A percentile compares a stretch with the other conserved stretches of the same genome.
These are phyloP conservation scores for Trachemys scripta DNA, from an alignment of 2,113 vertebrate genomes.

Conservation along the genomic window DNA sequence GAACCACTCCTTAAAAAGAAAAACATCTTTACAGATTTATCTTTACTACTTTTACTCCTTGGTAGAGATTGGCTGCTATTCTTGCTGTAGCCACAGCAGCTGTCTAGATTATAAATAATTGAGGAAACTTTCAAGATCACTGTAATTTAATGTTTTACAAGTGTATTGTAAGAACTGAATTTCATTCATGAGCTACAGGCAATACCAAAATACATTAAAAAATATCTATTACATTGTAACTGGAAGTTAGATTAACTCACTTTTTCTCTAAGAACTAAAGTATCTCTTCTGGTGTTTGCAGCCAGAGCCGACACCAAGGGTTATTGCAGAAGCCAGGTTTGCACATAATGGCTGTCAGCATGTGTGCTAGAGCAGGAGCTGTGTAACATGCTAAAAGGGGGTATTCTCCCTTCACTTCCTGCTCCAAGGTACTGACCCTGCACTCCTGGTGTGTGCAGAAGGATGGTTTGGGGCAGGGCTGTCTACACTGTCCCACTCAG, in stretches of 20 bases:
- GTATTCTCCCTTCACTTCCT: fast-evolving
- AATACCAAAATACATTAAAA: not conserved
- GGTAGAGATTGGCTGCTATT: conserved; percentile 68
- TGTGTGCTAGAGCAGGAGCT: not conserved
- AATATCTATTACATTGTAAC: not conserved
- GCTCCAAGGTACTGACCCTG: not conserved
- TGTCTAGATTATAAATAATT: conserved; percentile 75
- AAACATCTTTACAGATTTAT: conserved; percentile 51
- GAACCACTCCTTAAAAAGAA: not conserved
- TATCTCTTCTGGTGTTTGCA: fast-evolving
- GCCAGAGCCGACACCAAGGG: fast-evolving
- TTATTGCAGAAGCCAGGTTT: not conserved
- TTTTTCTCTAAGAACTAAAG: not conserved
- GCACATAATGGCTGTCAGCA: not conserved
- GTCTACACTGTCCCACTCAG: fast-evolving
- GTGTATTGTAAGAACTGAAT: not conserved
- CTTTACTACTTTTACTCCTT: conserved; percentile 46
- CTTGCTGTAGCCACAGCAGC: conserved; percentile 67
- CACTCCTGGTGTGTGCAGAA: fast-evolving
- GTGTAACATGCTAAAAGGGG: not conserved
- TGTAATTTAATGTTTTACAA: conserved; percentile 58
- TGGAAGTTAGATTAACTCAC: not conserved
- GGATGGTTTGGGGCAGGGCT: fast-evolving
- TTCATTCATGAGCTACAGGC: conserved; percentile 1
- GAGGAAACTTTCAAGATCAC: conserved; percentile 65